Percentiles rank a stretch among this genome's conserved stretches.
Evolutionary conservation across 1,140 invertebrate genomes (phyloP).

Genomic region (Drosophila sproati): DNA sequence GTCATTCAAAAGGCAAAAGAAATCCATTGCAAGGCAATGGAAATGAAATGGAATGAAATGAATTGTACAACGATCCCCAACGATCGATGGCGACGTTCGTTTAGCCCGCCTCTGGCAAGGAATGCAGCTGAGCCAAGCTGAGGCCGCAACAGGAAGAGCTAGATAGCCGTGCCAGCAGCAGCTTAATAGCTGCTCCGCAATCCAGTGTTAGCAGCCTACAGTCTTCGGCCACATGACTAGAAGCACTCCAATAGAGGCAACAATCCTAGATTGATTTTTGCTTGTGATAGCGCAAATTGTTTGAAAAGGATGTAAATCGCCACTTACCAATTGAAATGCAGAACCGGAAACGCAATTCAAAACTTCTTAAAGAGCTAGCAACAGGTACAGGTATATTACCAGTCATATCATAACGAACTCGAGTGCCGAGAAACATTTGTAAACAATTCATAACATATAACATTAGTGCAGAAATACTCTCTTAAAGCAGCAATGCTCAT

Average conservation of each 20-base stretch:
- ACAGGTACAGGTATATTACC: no score
- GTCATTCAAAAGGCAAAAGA: constrained; percentile 69
- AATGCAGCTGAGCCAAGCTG: not conserved
- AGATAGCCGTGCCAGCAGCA: not conserved
- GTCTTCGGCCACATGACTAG: not conserved
- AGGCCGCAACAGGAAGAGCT: constrained; percentile 1
- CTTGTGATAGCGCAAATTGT: no score
- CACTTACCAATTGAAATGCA: no score
- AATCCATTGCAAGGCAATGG: constrained; percentile 19
- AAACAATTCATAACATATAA: no score
- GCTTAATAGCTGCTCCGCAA: constrained; percentile 2
- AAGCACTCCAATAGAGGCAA: not conserved
- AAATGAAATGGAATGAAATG: constrained; percentile 17
- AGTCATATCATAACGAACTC: no score
- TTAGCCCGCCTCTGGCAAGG: not conserved
- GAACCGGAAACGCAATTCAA: not conserved
- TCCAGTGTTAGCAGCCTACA: constrained; percentile 4
- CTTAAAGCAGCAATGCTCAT: no score
- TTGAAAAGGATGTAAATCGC: no score
- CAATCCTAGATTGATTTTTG: no score
- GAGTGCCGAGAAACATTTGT: no score
- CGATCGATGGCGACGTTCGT: not conserved
- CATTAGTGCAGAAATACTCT: no score
- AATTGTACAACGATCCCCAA: no score
- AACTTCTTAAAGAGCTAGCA: no score